Evolutionary conservation across 2,113 vertebrate genomes (phyloP), one percentile per base, ranked within the genome.

Genomic region (Caloenas nicobarica): DNA sequence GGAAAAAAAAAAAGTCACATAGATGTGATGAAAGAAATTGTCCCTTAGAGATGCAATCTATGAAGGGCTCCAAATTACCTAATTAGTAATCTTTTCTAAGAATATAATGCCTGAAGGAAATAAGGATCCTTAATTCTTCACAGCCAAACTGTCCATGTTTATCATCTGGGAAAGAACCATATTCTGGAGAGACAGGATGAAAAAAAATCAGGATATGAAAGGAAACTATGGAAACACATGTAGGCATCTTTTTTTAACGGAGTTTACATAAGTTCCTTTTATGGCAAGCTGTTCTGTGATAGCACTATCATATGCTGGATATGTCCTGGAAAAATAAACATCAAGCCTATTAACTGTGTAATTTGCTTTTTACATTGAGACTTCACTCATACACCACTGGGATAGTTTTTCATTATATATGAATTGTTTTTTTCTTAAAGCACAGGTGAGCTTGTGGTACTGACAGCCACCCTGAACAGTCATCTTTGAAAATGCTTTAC

Each of bases 1-100:
- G 91, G 95, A n/a, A 95, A 96, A 86, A 72, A 81, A 92, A 96
- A 95, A 96, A 88, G 70, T 81, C 54, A 38, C 74, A 70, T 36
- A 31, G 15, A 31, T 62, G 36, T 44, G 74, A 89, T 94, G 69
- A 83, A 71, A 94, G 58, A 93, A 79, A 60, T 78, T 86, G 48
- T 66, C 58, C 48, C 76, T 91, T 70, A 65, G 94, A 88, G 82
- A 46, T 81, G 62, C 50, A 95, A 72, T 56, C 66, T 94, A 53
- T 57, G 61, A 69, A 85, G 90, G 34, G 34, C 89, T 97, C 36
- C 46, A 89, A 91, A 93, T 91, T 53, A 79, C 74, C 69, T 88
- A 87, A 96, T 97, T 96, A 96, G 34, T 50, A 81, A 91, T 70
- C 18, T 31, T 60, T 77, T 78, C 72, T 26, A 78, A 71, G 62